These are phyloP conservation scores for Holothuria glaberrima DNA, from an alignment of 35 echinoderm and acorn worm genomes.

Conservation along the genomic window DNA sequence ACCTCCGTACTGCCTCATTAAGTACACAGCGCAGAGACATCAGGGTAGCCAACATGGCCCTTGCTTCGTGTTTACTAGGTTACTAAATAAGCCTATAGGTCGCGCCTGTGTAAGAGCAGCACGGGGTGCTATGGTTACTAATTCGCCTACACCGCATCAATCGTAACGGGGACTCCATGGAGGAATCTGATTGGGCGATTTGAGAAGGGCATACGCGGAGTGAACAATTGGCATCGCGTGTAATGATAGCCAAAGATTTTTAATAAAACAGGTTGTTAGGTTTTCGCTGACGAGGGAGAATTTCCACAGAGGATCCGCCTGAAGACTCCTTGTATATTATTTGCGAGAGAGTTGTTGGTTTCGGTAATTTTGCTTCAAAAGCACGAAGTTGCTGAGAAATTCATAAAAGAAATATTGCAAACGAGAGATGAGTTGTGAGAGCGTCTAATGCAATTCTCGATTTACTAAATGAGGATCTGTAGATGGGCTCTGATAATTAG, in stretches of 20 bases:
- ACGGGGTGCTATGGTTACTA: conserved; percentile 54
- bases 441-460: background rate
- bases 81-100: conserved; percentile 58
- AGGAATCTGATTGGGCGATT: conserved; percentile 31
- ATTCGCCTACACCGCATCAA: conserved; percentile 27
- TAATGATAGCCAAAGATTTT: conserved; percentile 55
- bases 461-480: too few species aligned
- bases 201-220: conserved; percentile 45
- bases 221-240: conserved; percentile 56
- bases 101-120: conserved; percentile 22
- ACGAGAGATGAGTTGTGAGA: background rate
- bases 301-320: background rate
- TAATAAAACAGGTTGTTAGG: conserved; percentile 54
- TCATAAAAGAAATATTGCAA: background rate
- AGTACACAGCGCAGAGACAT: conserved; percentile 47
- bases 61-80: conserved; percentile 43
- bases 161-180: conserved; percentile 28
- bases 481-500: too few species aligned
- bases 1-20: conserved; percentile 59
- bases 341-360: conserved; percentile 34
- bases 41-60: conserved; percentile 39
- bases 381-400: background rate
- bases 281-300: conserved; percentile 29
- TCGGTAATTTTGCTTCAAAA: conserved; percentile 12
- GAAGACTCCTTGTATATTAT: background rate